These are phyloP conservation scores for Nesogale talazaci DNA, from an alignment of 2,113 vertebrate species.

Conservation along the genomic window DNA sequence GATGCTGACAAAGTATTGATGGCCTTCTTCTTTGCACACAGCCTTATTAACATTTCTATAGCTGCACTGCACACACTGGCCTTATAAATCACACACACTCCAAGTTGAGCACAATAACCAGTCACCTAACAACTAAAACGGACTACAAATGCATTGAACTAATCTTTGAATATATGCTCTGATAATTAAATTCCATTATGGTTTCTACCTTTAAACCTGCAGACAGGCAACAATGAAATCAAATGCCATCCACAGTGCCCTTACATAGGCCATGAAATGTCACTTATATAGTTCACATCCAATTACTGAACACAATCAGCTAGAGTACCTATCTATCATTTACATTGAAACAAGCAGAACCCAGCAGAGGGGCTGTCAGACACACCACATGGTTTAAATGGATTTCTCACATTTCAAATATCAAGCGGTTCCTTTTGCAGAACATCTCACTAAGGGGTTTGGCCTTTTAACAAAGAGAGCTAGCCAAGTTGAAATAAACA, in stretches of 20 bases:
- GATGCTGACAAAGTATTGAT: constrained; percentile 69
- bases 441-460: constrained; percentile 79
- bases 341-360: constrained; percentile 82
- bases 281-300: constrained; percentile 84
- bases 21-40: constrained; percentile 26
- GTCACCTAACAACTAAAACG: constrained; percentile 78
- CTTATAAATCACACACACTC: constrained; percentile 73
- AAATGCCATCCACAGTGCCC: constrained; percentile 52
- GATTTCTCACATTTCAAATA: constrained; percentile 87
- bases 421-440: constrained; percentile 77
- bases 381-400: constrained; percentile 82
- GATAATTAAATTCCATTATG: constrained; percentile 85
- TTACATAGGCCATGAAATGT: constrained; percentile 87
- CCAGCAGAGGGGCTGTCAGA: constrained; percentile 58
- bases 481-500: constrained; percentile 77
- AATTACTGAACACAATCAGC: constrained; percentile 85
- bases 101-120: constrained; percentile 76
- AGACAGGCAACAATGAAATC: constrained; percentile 61
- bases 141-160: constrained; percentile 82
- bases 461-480: constrained; percentile 81
- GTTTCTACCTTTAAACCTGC: constrained; percentile 71
- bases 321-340: constrained; percentile 81
- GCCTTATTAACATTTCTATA: constrained; percentile 73
- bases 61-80: constrained; percentile 49
- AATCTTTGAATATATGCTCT: constrained; percentile 79